Conservation (phyloP, 37 sponge, comb jelly and placozoan genomes). For the Lycopodina hypogea region DNA sequence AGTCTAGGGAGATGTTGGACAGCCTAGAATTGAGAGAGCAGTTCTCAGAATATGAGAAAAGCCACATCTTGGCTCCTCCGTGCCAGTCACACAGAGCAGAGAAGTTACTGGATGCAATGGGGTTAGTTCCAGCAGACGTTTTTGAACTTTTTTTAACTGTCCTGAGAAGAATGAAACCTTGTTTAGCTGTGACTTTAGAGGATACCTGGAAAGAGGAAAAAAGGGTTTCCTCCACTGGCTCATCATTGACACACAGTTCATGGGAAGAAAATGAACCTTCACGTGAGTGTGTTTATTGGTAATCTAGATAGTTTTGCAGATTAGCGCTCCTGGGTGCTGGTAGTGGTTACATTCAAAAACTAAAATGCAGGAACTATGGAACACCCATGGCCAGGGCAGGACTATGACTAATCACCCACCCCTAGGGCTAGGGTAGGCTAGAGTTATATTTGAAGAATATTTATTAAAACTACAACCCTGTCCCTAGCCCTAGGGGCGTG, state of each 20-base stretch:
- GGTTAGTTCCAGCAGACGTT: slow-evolving; percentile 10
- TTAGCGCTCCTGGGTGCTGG: no score
- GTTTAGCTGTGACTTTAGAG: slow-evolving; percentile 7
- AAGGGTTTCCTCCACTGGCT: background rate
- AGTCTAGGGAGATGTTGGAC: slow-evolving; percentile 4
- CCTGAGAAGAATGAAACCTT: slow-evolving; percentile 9
- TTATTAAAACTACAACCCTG: no score
- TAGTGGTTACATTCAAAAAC: no score
- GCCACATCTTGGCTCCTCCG: background rate
- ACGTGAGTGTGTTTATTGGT: background rate
- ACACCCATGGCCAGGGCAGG: no score
- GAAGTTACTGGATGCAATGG: slow-evolving; percentile 38
- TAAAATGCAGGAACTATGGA: no score
- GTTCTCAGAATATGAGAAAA: slow-evolving; percentile 35
- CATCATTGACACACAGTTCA: background rate
- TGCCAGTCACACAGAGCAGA: slow-evolving; percentile 29
- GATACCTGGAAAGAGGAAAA: background rate
- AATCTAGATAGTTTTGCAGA: no score
- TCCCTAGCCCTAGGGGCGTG: no score
- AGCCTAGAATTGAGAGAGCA: slow-evolving; percentile 1
- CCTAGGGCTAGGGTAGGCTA: no score
- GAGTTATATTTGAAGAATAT: no score
- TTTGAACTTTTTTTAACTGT: slow-evolving; percentile 21
- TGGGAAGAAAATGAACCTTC: background rate
- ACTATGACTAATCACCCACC: no score